phyloP scores from a whole-genome alignment of 2,797 vertebrate species.

The Cyclura pinguis region DNA sequence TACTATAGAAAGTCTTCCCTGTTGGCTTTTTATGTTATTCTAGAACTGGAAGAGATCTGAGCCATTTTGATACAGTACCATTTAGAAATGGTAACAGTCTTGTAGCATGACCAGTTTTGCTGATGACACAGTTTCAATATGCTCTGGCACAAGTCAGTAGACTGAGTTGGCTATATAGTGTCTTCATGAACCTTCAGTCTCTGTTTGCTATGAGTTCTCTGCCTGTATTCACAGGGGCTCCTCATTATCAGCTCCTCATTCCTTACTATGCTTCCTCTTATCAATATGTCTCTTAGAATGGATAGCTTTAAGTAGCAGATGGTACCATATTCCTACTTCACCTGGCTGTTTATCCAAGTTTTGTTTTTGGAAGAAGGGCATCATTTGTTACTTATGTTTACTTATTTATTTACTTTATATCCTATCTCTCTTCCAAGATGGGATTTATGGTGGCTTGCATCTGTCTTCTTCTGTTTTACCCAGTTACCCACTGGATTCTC shows the following conservation, averaged over 20 bases:
- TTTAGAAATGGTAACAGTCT: neutral
- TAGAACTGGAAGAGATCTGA: neutral
- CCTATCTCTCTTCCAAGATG: no score
- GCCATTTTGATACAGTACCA: neutral
- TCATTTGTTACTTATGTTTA: no score
- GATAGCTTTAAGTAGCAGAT: neutral
- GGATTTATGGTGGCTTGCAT: no score
- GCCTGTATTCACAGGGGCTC: neutral
- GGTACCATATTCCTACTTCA: neutral
- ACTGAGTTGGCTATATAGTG: neutral
- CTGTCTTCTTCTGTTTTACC: neutral
- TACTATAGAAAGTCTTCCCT: neutral
- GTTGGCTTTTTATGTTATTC: neutral
- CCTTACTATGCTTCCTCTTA: neutral
- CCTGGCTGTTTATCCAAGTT: neutral
- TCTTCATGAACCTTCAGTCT: neutral
- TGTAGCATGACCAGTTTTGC: neutral
- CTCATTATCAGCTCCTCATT: neutral
- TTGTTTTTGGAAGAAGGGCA: no score
- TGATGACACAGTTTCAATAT: accelerated
- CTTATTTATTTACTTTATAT: no score
- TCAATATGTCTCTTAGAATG: neutral
- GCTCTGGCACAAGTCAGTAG: no score
- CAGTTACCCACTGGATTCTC: neutral
- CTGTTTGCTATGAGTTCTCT: neutral